Evolutionary conservation across 2,888 invertebrate species (phyloP).

Genomic region (Perdita meconis): DNA sequence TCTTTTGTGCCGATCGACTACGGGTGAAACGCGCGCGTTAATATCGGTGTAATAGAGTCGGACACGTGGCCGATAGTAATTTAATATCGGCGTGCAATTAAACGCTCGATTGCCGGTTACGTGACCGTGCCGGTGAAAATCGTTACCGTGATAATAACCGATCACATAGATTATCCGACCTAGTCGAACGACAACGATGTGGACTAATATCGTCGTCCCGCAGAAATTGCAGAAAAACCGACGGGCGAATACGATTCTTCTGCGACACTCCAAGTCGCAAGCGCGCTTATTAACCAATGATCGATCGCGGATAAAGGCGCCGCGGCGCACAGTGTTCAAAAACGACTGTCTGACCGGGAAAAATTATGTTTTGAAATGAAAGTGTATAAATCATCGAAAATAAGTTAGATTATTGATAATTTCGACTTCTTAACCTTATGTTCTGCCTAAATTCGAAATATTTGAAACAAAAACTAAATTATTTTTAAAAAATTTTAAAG

Average conservation of each 20-base stretch:
- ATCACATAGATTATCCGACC: constrained; percentile 40
- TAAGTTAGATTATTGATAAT: no score
- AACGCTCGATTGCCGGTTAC: constrained; percentile 55
- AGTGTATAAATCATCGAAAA: no score
- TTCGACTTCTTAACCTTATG: no score
- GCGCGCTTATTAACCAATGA: not conserved
- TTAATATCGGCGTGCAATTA: constrained; percentile 63
- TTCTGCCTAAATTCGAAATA: no score
- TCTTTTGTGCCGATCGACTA: constrained; percentile 35
- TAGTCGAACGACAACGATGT: constrained; percentile 18
- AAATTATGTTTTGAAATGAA: no score
- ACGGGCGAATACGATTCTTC: not conserved
- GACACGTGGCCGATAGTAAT: constrained; percentile 62
- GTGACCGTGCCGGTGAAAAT: constrained; percentile 40
- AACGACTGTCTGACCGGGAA: no score
- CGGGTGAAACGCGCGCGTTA: constrained; percentile 28
- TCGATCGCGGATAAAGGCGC: not conserved
- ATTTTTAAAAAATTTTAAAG: no score
- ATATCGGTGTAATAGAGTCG: constrained; percentile 45
- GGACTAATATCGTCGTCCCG: constrained; percentile 11
- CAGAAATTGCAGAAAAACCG: constrained; percentile 15
- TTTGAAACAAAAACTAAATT: no score
- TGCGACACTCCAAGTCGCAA: not conserved
- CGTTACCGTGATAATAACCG: constrained; percentile 49
- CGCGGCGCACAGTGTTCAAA: no score